phyloP scores from a whole-genome alignment of 2,797 vertebrate species.

The Paguma larvata region DNA sequence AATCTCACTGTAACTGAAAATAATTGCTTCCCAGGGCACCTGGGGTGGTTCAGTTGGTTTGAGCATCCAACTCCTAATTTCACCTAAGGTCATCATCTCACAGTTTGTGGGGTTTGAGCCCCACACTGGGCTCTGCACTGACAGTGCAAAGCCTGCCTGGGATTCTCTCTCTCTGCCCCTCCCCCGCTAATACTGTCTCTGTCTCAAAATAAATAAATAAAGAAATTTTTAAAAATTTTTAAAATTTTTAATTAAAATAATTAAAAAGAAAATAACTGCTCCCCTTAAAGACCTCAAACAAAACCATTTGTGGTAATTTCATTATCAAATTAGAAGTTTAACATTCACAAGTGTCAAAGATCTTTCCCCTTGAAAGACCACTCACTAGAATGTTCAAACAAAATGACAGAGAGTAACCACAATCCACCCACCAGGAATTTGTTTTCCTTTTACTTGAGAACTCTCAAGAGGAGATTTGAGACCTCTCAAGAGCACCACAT shows the following conservation, averaged over 20 bases:
- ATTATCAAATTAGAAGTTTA: slow-evolving; percentile 66
- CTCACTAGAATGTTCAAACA: slow-evolving; percentile 55
- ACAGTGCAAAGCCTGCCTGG: too few species aligned
- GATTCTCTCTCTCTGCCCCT: too few species aligned
- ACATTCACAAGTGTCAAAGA: slow-evolving; percentile 43
- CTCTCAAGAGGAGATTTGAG: slow-evolving; percentile 23
- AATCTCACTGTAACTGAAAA: slow-evolving; percentile 66
- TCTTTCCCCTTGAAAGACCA: slow-evolving; percentile 41
- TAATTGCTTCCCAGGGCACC: background rate
- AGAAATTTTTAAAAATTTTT: too few species aligned
- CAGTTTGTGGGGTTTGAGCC: too few species aligned
- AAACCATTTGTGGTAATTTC: slow-evolving; percentile 53
- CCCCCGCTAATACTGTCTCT: too few species aligned
- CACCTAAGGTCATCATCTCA: too few species aligned
- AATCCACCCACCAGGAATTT: background rate
- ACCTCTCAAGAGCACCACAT: background rate
- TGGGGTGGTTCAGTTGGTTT: too few species aligned
- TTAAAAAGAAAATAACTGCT: slow-evolving; percentile 47
- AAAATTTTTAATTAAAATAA: too few species aligned
- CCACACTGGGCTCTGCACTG: too few species aligned
- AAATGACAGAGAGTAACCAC: slow-evolving; percentile 44
- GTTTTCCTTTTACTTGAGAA: slow-evolving; percentile 54
- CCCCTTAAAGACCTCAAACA: slow-evolving; percentile 57
- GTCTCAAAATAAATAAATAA: too few species aligned
- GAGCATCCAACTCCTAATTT: too few species aligned